Evolutionary conservation across 2,888 invertebrate species (phyloP).

Genomic region (Scrobipalpa atriplicella): DNA sequence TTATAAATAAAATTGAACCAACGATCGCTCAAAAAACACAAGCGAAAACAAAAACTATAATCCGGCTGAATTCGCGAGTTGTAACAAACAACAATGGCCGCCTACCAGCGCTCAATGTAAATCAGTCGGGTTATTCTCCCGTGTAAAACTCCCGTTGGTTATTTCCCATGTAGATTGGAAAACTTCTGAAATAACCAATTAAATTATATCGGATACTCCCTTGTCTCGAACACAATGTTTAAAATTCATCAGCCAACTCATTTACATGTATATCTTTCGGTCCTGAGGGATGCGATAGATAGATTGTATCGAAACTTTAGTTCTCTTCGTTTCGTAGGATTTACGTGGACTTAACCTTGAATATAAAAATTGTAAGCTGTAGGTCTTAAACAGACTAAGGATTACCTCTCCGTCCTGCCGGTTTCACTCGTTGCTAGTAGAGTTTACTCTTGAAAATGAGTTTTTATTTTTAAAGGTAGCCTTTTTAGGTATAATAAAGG

Average conservation of each 20-base stretch:
- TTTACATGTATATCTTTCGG: constrained; percentile 32
- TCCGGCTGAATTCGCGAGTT: constrained; percentile 2
- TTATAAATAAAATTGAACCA: not conserved
- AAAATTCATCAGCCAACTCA: constrained; percentile 35
- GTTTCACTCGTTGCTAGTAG: too few relatives aligned
- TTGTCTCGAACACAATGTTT: constrained; percentile 37
- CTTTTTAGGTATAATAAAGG: too few relatives aligned
- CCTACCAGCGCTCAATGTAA: constrained; percentile 1
- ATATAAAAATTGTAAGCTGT: not conserved
- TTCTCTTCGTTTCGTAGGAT: not conserved
- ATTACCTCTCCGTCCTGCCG: too few relatives aligned
- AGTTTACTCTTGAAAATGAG: too few relatives aligned
- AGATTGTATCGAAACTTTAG: not conserved
- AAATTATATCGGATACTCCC: constrained; percentile 54
- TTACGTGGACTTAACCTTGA: not conserved
- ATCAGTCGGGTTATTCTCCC: constrained; percentile 22
- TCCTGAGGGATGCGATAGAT: constrained; percentile 16
- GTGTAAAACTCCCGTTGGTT: constrained; percentile 36
- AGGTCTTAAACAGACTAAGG: too few relatives aligned
- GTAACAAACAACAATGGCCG: constrained; percentile 7
- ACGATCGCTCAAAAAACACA: not conserved
- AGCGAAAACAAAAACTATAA: not conserved
- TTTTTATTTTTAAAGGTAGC: too few relatives aligned
- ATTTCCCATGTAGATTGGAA: constrained; percentile 68
- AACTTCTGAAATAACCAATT: constrained; percentile 70